Base-by-base conservation (phyloP, 2,888 invertebrate genomes). In the Drosophila nr. perissopoda region DNA sequence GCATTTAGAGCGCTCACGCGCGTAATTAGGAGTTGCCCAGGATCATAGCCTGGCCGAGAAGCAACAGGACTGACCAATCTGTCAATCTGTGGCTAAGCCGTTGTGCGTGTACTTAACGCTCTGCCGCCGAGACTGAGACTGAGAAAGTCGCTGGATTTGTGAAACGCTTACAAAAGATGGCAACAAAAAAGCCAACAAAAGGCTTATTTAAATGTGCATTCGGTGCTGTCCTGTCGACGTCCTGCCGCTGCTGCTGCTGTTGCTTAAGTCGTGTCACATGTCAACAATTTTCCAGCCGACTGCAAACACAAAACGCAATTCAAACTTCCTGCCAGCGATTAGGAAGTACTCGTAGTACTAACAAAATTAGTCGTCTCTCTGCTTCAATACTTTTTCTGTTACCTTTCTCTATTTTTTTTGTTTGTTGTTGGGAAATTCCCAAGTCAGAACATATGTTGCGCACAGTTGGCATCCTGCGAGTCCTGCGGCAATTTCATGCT, bases 1-100 rank as follows among this genome's bases (percentile, higher is more conserved):
- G 81, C 90, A 90, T 89, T 85, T 90, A 88, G 90, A 85, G 85
- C 85, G 90, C 88, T 89, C 90, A 85, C 89, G 90, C 85, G 86
- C 88, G 90, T 88, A 90, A 85, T 85, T 89, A 90, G 90, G 76
- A 88, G 59, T 73, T 73, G 79, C 62, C 68, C 53, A 63, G 79
- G 81, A 71, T 81, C 62, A 79, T 54, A 58, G 11, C 51, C 46
- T 70, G 79, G 57, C 21, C 71, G 38, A 52, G 53, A 49, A 48
- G 48, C 52, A 25, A 25, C 49, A 5, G 29, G 25, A 16, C 29
- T 40, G 34, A 38, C 40, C 53, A 48, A 49, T 33, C 72, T 70
- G 56, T 27, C 59, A 51, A 21, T 53, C 34, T 60, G 60, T 64
- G 76, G 80, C 64, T 81, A 79, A 79, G 81, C 79, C 81, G 74